phyloP scores from a whole-genome alignment of 2,888 invertebrate genomes.

The Sinodicranocentrus sp. region DNA sequence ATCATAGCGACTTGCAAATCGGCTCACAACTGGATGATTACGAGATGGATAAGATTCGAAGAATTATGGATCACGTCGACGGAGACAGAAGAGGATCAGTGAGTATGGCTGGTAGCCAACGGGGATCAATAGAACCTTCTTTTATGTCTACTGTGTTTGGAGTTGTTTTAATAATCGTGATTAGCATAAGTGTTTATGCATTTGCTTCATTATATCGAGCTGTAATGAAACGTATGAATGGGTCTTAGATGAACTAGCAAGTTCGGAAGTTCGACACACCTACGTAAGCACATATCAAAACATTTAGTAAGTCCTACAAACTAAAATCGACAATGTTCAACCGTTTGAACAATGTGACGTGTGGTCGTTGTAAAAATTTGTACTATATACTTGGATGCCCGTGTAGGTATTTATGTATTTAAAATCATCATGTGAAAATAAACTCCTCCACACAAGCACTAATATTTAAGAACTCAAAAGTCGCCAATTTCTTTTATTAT shows the following conservation, averaged over 20 bases:
- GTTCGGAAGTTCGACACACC: no score
- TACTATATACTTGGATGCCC: no score
- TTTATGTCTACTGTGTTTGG: slow-evolving; percentile 66
- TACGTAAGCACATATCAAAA: no score
- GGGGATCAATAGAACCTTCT: slow-evolving; percentile 63
- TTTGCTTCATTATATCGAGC: slow-evolving; percentile 51
- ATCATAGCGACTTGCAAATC: slow-evolving; percentile 18
- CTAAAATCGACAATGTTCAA: no score
- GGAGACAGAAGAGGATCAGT: slow-evolving; percentile 50
- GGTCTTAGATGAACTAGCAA: no score
- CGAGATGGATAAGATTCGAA: slow-evolving; percentile 57
- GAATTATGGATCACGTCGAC: slow-evolving; percentile 50
- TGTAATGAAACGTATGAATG: slow-evolving; percentile 46
- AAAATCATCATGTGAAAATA: not conserved
- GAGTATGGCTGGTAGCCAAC: slow-evolving; percentile 44
- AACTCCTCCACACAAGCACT: no score
- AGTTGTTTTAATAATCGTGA: slow-evolving; percentile 52
- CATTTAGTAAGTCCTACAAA: no score
- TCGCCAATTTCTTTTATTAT: slow-evolving; percentile 46
- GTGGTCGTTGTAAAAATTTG: no score
- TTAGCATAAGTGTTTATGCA: slow-evolving; percentile 56
- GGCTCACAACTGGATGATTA: slow-evolving; percentile 45
- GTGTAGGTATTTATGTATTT: slow-evolving; percentile 5
- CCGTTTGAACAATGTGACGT: no score
- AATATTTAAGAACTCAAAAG: slow-evolving; percentile 29